Base-by-base conservation (phyloP, 2,888 invertebrate species). In the Euzophera pinguis region DNA sequence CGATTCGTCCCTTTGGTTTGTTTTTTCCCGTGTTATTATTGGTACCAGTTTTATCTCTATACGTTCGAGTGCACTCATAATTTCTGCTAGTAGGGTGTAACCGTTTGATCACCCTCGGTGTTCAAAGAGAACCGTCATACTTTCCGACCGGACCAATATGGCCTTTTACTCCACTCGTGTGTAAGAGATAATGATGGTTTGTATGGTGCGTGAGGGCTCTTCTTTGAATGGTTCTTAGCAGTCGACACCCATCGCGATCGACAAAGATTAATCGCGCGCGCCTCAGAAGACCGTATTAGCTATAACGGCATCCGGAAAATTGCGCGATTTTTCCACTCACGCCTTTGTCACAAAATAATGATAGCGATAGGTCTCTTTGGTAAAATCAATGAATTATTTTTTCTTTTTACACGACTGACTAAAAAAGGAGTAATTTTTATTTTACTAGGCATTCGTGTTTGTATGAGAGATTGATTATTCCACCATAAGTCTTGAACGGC, bases 271-370 rank as follows among this genome's bases (percentile, higher is more conserved):
- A 88, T 86, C 81, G 84, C 74, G 68, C 66, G 72, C 72, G 75
- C 75, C 75, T 77, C 73, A 70, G 78, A 81, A 81, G 75, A 77
- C 78, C 81, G 78, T 84, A 85, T 87, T 86, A 84, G 81, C 81
- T 84, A 79, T 82, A 84, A 81, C 80, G 83, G 84, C 77, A 84
- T 86, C 83, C 81, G 81, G 83, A 86, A 88, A 85, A 86, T 84
- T 81, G 81, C 78, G 69, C 76, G 79, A 84, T 82, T 87, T 88
- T 86, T 84, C 81, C 76, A 73, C 81, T 78, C 71, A 73, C 76
- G 65, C 77, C 78, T 10, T 3, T 39, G 8, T 39, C 39, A 10
- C 9, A 39, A 16, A 39, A 16, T 39, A 39, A 9, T 8, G 14
- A 13, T 1, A 8, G 39, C 14, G 16, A 16, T 16, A 6, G 3